Evolutionary conservation across 30 jellyfish, hydroid and myxozoan genomes (phyloP).

Genomic region (Aurelia aurita): DNA sequence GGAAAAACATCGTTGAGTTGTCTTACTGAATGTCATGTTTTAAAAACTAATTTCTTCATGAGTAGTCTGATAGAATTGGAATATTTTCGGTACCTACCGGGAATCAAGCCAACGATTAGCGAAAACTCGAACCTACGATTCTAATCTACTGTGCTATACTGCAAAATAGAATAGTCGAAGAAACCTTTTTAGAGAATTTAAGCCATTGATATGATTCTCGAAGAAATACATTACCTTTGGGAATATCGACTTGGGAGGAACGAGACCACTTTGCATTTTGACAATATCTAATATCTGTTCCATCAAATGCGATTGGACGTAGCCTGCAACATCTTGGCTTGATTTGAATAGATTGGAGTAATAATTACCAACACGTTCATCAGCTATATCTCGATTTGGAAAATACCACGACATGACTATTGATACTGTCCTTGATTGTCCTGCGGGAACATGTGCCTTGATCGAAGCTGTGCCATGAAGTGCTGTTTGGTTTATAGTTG

Average conservation of each 20-base stretch:
- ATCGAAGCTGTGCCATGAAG: constrained; percentile 90
- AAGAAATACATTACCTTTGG: constrained; percentile 12
- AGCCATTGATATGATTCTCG: no score
- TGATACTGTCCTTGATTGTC: constrained; percentile 73
- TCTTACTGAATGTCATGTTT: no score
- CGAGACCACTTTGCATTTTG: constrained; percentile 73
- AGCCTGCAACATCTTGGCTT: constrained; percentile 76
- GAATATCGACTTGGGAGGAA: constrained; percentile 72
- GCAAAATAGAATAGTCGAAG: no score
- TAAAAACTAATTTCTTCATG: no score
- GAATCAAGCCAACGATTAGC: no score
- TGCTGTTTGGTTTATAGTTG: constrained; percentile 81
- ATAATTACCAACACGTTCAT: constrained; percentile 96
- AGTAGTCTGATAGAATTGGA: no score
- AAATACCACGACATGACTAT: constrained; percentile 91
- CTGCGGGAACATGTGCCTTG: constrained; percentile 84
- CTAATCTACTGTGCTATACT: no score
- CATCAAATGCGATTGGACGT: constrained; percentile 68
- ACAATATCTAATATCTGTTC: constrained; percentile 65
- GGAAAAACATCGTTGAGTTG: no score
- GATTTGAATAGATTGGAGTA: constrained; percentile 82
- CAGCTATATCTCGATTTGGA: constrained; percentile 95
- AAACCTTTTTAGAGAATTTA: no score
- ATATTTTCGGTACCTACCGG: no score
- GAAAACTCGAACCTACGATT: no score